A percentile compares a stretch with the other conserved stretches of the same genome.
Evolutionary conservation across 92 coral and sea anemone genomes (phyloP).

Genomic region (Umimayanthus kanabou): DNA sequence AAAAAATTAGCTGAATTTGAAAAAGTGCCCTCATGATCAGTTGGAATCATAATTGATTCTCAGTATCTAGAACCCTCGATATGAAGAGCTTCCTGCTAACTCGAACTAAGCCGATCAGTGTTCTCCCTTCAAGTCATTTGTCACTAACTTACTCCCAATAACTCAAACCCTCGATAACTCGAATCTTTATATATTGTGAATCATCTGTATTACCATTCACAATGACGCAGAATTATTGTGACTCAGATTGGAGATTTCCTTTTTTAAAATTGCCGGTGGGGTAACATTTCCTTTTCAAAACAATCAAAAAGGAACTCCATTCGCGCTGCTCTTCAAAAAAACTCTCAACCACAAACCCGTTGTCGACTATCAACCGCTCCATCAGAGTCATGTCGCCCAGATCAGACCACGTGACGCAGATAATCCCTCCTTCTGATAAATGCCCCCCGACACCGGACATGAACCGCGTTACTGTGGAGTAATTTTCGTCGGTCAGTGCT

Average conservation of each 20-base stretch:
- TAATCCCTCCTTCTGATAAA: slow-evolving; percentile 1
- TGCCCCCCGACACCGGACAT: background rate
- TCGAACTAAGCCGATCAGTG: too few species aligned
- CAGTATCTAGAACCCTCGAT: too few species aligned
- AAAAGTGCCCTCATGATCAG: too few species aligned
- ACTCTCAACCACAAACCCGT: slow-evolving; percentile 5
- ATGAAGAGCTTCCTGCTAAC: too few species aligned
- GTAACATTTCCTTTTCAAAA: slow-evolving; percentile 5
- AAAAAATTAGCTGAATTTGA: too few species aligned
- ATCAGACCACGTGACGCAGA: slow-evolving; percentile 15
- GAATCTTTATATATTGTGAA: too few species aligned
- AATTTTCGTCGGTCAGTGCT: background rate
- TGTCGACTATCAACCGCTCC: background rate
- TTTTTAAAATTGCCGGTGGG: too few species aligned
- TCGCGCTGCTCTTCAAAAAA: background rate
- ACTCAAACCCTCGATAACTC: too few species aligned
- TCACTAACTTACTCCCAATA: too few species aligned
- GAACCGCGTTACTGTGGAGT: background rate
- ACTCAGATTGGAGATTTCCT: background rate
- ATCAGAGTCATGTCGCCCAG: background rate
- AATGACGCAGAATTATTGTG: background rate
- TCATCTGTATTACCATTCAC: too few species aligned
- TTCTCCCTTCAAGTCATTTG: too few species aligned
- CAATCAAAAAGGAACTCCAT: background rate
- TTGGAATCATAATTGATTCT: too few species aligned